phyloP scores from a whole-genome alignment of 2,113 vertebrate genomes.

The Dasyurus viverrinus region DNA sequence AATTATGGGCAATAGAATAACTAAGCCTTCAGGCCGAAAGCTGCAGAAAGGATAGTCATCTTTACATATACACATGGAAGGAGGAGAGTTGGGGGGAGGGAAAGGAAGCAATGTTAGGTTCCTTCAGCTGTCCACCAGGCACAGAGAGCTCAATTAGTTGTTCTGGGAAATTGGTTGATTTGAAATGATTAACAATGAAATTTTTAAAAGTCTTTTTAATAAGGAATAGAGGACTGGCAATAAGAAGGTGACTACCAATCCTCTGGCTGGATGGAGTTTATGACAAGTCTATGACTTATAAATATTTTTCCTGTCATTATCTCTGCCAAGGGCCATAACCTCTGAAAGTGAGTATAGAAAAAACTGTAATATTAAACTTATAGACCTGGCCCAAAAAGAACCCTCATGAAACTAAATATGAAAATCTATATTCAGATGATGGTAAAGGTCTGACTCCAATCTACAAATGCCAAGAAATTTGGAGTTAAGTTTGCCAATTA shows the following conservation, averaged over 20 bases:
- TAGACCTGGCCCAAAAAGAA: neutral
- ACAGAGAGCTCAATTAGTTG: constrained; percentile 46
- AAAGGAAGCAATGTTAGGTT: constrained; percentile 56
- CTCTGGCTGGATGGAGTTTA: constrained; percentile 39
- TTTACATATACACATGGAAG: constrained; percentile 32
- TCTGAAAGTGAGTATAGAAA: constrained; percentile 64
- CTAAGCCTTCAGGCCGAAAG: constrained; percentile 78
- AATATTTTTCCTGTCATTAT: constrained; percentile 66
- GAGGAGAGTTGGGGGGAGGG: constrained; percentile 1
- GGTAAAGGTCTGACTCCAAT: constrained; percentile 7
- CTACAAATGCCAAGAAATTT: constrained; percentile 53
- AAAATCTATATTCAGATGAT: constrained; percentile 48
- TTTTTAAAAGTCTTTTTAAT: constrained; percentile 24
- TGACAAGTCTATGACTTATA: constrained; percentile 45
- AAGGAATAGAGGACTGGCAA: constrained; percentile 5
- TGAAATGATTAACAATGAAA: constrained; percentile 56
- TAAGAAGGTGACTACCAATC: constrained; percentile 25
- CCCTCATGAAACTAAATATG: constrained; percentile 56
- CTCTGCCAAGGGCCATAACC: constrained; percentile 56
- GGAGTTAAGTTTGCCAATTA: constrained; percentile 58
- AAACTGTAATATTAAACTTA: constrained; percentile 12
- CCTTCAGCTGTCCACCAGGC: constrained; percentile 59
- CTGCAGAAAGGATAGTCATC: constrained; percentile 76
- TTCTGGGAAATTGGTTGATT: constrained; percentile 66
- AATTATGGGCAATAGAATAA: constrained; percentile 79